These are phyloP conservation scores for Heliconius erato DNA, from an alignment of 2,888 invertebrate genomes.

Conservation along the genomic window DNA sequence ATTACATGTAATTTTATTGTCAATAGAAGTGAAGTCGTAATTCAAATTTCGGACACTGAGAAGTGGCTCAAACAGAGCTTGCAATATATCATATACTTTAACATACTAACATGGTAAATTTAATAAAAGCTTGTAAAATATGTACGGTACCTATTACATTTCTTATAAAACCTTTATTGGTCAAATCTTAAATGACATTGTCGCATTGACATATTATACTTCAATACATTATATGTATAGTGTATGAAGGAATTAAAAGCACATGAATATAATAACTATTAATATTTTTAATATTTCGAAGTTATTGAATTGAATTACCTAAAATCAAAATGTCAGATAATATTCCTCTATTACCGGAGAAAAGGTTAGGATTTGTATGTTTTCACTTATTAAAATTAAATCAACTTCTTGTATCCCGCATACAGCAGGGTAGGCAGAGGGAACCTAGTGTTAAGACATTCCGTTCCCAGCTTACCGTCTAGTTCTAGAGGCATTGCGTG, in stretches of 20 bases:
- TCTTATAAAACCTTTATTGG: not conserved
- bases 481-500: no score
- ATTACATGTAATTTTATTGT: no score
- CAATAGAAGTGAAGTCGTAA: no score
- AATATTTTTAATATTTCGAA: not conserved
- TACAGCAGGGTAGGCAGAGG: not conserved
- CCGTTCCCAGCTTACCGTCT: no score
- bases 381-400: not conserved
- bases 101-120: no score
- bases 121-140: no score
- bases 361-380: slow-evolving; percentile 46
- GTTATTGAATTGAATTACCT: not conserved
- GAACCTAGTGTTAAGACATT: no score
- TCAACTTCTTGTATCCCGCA: not conserved
- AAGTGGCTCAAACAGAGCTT: no score
- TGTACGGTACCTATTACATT: not conserved
- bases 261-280: not conserved
- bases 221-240: not conserved
- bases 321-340: slow-evolving; percentile 48
- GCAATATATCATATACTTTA: no score
- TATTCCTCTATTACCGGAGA: slow-evolving; percentile 51
- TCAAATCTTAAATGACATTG: not conserved
- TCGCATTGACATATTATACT: not conserved
- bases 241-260: not conserved
- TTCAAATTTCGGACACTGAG: no score